Percentiles rank a stretch among this genome's conserved stretches.
phyloP scores from a whole-genome alignment of 2,113 vertebrate genomes.

The Xiphophorus hellerii region DNA sequence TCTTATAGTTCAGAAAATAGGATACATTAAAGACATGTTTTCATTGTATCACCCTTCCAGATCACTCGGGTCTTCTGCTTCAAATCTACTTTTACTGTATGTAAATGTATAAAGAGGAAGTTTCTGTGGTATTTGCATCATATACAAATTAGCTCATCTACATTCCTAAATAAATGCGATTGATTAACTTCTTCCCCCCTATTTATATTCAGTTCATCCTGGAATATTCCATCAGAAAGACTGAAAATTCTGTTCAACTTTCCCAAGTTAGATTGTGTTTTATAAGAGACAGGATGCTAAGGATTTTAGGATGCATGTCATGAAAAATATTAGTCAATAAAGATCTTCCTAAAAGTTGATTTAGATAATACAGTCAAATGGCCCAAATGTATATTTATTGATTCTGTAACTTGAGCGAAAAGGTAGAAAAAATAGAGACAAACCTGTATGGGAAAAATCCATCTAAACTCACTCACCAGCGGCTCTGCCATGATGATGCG shows the following conservation, averaged over 20 bases:
- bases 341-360: neutral
- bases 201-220: neutral
- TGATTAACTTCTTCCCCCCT: neutral
- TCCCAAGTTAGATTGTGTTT: neutral
- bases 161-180: neutral
- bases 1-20: no score
- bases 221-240: neutral
- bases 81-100: neutral
- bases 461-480: slow-evolving; percentile 83
- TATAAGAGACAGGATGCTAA: neutral
- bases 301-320: neutral
- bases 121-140: neutral
- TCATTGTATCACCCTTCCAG: no score
- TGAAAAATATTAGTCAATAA: neutral
- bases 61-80: no score
- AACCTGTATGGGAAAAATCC: neutral
- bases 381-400: neutral
- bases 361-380: slow-evolving; percentile 12
- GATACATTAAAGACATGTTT: no score
- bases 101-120: neutral
- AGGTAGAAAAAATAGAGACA: neutral
- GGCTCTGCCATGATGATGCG: slow-evolving; percentile 99
- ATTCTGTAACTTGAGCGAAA: slow-evolving; percentile 25
- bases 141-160: neutral
- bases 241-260: neutral